A percentile compares a stretch with the other conserved stretches of the same genome.
These are phyloP conservation scores for Eilema caniola DNA, from an alignment of 2,888 invertebrate species.

Conservation along the genomic window DNA sequence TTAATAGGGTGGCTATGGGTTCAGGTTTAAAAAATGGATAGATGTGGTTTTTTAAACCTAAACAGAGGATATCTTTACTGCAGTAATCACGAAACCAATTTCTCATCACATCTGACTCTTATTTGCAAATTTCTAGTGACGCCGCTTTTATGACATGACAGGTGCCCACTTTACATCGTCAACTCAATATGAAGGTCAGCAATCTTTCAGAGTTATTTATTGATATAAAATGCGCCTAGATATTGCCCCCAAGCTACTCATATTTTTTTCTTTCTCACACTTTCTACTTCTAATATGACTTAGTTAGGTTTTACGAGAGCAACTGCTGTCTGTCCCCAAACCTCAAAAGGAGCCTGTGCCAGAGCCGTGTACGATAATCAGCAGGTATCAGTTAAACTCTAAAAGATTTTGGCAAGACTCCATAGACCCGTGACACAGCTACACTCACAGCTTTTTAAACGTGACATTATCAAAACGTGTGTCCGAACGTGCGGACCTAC, in stretches of 20 bases:
- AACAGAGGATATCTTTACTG: neutral
- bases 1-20: too few relatives aligned
- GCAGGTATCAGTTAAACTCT: neutral
- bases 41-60: neutral
- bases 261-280: neutral
- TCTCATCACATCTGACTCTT: neutral
- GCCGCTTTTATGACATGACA: neutral
- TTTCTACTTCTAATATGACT: neutral
- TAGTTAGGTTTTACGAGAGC: too few relatives aligned
- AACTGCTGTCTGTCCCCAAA: neutral
- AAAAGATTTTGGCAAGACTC: too few relatives aligned
- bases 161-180: neutral
- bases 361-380: neutral
- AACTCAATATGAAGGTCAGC: neutral
- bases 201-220: neutral
- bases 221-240: neutral
- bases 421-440: too few relatives aligned
- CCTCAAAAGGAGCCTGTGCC: neutral
- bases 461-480: neutral
- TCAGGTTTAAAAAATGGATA: neutral
- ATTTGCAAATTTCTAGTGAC: neutral
- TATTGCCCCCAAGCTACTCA: neutral
- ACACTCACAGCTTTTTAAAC: neutral
- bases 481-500: neutral
- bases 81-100: neutral